Evolutionary conservation across 2,888 invertebrate species (phyloP), one percentile per base, ranked within the genome.

Genomic region (Chrysolina oricalcia): DNA sequence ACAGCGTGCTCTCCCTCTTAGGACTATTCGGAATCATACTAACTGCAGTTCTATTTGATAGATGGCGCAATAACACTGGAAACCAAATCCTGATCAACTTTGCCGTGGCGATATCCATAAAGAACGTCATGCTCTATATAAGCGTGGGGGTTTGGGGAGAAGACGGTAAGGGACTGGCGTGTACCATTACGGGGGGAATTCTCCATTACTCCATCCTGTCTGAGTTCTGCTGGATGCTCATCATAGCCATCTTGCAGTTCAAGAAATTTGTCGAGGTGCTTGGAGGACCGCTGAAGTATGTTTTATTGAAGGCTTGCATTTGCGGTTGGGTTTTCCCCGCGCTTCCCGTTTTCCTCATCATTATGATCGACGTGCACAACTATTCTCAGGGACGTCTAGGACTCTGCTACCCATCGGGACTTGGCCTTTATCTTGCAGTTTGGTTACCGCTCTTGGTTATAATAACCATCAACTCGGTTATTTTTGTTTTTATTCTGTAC

Each of bases 221-320:
- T 0, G 92, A 93, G 2, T 94, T 94, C 85, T 91, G 92, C 81
- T 94, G 94, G 94, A 94, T 94, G 93, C 86, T 94, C 56, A 92
- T 94, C 3, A 93, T 93, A 65, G 94, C 93, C 3, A 89, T 93
- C 0, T 84, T 94, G 50, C 93, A 94, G 68, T 94, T 94, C 83
- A 90, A 93, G 71, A 89, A 92, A 62, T 86, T 94, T 79, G 94
- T 94, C 19, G 89, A 92, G 81, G 92, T 93, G 2, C 90, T 93
- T 63, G 91, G 91, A 0, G 89, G 91, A 48, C 91, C 90, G 19
- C 89, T 91, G n/a, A 86, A 86, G 71, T 83, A 83, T 64, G 78
- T 86, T 46, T 66, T 86, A 19, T 83, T 93, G 65, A 91, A 93
- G 83, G 92, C 93, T 0, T 90, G 92, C 8, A 88, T 92, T 0